Base-by-base conservation (phyloP, 2,888 invertebrate genomes). In the Drosophila mettleri region DNA sequence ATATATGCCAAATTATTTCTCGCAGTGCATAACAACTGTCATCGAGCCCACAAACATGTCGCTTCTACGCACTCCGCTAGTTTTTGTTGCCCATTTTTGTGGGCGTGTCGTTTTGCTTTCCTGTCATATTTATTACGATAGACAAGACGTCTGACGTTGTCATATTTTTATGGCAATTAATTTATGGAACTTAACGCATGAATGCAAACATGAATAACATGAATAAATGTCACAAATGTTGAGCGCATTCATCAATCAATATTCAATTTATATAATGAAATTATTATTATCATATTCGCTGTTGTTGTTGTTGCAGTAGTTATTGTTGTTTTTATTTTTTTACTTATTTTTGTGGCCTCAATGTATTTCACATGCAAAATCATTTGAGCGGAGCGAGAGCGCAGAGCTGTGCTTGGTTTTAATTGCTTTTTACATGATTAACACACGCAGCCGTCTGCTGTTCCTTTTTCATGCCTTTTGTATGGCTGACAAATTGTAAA, bases 151-250 rank as follows among this genome's bases (percentile, higher is more conserved):
- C 22, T 33, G 48, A 7, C 14, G 20, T 31, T 65, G 41, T 36
- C 36, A 31, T 67, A 55, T 65, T 58, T 77, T 77, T 62, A 80
- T 80, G 29, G 64, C 71, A 80, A 80, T 80, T 80, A 77, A 80
- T 80, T 80, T 77, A 78, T 84, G 77, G 62, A 29, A 29, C 62
- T 72, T 62, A 39, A 74, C 62, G 80, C 76, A 69, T 69, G 77
- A 79, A 66, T 79, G 79, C 60, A 34, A 62, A 70, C 67, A 78
- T 78, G 74, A 78, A 73, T 69, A 74, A 69, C 58, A 78, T 74
- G 70, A 74, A 80, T 77, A 80, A 80, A 84, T 84, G 80, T 77
- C 80, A 80, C 63, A 80, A 80, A 61, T 74, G 71, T 68, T 65
- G 49, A 61, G 45, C 62, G 60, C 68, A 74, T 67, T 80, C 78